Evolutionary conservation across 2,113 vertebrate genomes (phyloP).

Genomic region (Laticauda laticaudata): DNA sequence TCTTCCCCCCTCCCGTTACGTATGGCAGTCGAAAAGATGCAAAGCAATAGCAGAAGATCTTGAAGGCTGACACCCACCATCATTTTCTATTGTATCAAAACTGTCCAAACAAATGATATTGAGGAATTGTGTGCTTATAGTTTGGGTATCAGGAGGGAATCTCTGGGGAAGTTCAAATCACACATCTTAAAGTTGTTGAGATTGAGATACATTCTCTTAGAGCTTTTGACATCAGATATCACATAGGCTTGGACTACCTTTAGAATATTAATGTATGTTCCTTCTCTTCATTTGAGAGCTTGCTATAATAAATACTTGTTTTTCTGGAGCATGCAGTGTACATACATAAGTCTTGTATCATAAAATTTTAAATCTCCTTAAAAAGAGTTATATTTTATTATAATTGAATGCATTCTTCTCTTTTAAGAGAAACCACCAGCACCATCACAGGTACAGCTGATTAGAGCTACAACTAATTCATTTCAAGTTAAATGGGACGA

Average conservation of each 20-base stretch:
- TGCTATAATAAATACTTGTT: not conserved
- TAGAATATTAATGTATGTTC: not conserved
- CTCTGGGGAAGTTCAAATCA: not conserved
- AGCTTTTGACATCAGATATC: slow-evolving; percentile 4
- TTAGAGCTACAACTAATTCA: slow-evolving; percentile 90
- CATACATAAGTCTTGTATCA: not conserved
- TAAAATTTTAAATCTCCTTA: slow-evolving; percentile 18
- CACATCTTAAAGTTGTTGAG: not conserved
- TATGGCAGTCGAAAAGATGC: too few species aligned
- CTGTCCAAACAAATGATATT: not conserved
- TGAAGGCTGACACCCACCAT: too few species aligned
- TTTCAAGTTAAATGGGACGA: slow-evolving; percentile 96
- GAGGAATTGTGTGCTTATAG: not conserved
- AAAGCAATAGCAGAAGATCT: too few species aligned
- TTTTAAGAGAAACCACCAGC: slow-evolving; percentile 82
- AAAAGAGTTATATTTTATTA: not conserved
- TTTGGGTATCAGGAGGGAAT: not conserved
- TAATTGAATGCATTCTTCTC: slow-evolving; percentile 30
- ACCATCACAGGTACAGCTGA: slow-evolving; percentile 86
- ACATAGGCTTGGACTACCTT: not conserved
- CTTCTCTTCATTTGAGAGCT: slow-evolving; percentile 6
- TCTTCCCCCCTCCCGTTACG: too few species aligned
- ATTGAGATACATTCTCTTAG: not conserved
- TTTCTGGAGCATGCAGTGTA: not conserved
- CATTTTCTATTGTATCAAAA: not conserved